Percentiles rank a stretch among this genome's conserved stretches.
Evolutionary conservation across 2,797 vertebrate genomes (phyloP).

Genomic region (Spea hammondii): DNA sequence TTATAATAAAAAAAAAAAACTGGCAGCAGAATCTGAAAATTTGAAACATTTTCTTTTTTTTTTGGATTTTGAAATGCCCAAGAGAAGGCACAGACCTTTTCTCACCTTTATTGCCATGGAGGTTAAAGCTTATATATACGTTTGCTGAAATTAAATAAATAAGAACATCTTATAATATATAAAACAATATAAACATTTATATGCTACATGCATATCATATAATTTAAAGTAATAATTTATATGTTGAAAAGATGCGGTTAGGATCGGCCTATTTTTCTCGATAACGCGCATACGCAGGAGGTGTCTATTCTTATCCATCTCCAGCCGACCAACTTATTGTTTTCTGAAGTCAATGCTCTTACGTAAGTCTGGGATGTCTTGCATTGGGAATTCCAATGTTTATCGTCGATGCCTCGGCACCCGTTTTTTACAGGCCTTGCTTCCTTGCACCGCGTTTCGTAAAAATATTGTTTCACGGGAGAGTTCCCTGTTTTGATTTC

Average conservation of each 20-base stretch:
- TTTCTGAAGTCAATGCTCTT: conserved; percentile 84
- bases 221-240: conserved; percentile 99
- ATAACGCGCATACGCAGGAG: conserved; percentile 92
- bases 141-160: conserved; percentile 93
- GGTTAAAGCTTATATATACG: conserved; percentile 76
- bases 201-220: conserved; percentile 98
- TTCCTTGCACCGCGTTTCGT: conserved; percentile 87
- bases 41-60: conserved; percentile 38
- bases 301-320: conserved; percentile 98
- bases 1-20: too few species aligned
- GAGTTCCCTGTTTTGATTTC: conserved; percentile 80
- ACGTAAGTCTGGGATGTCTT: conserved; percentile 93
- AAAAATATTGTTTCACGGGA: conserved; percentile 92
- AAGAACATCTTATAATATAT: conserved; percentile 93
- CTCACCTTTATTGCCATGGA: conserved; percentile 74
- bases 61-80: conserved; percentile 65
- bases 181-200: conserved; percentile 98
- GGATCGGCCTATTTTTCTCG: conserved; percentile 89
- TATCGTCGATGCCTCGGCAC: conserved; percentile 94
- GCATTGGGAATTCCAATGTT: conserved; percentile 98
- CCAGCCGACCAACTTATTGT: conserved; percentile 82
- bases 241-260: conserved; percentile 70
- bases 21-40: conserved; percentile 60
- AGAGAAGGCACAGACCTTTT: conserved; percentile 80
- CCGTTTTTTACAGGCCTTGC: conserved; percentile 78